Evolutionary conservation across 1,140 invertebrate genomes (phyloP).

Genomic region (Drosophila melanogaster): Release_6_plus_ISO1_MT NT_037436.4:13586501-13587000

Average conservation of each 20-base stretch:
- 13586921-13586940: conserved; percentile 34
- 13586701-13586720: conserved; percentile 82
- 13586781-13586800: conserved; percentile 60
- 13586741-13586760: conserved; percentile 8
- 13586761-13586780: conserved; percentile 24
- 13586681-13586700: conserved; percentile 79
- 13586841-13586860: conserved; percentile 67
- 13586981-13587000: conserved; percentile 3
- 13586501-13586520: neutral
- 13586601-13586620: conserved; percentile 10
- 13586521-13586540: conserved; percentile 33
- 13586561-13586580: conserved; percentile 17
- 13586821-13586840: conserved; percentile 75
- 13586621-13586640: conserved; percentile 51
- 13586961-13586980: conserved; percentile 68
- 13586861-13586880: conserved; percentile 67
- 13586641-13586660: conserved; percentile 50
- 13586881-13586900: conserved; percentile 27
- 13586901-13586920: neutral
- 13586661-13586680: conserved; percentile 68
- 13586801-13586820: conserved; percentile 3
- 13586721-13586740: conserved; percentile 37
- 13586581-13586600: conserved; percentile 18
- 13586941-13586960: conserved; percentile 76
- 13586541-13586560: conserved; percentile 14